Percentiles rank a stretch among this genome's conserved stretches.
Evolutionary conservation across 2,113 vertebrate genomes (phyloP).

Genomic region (Bubo blakistoni): DNA sequence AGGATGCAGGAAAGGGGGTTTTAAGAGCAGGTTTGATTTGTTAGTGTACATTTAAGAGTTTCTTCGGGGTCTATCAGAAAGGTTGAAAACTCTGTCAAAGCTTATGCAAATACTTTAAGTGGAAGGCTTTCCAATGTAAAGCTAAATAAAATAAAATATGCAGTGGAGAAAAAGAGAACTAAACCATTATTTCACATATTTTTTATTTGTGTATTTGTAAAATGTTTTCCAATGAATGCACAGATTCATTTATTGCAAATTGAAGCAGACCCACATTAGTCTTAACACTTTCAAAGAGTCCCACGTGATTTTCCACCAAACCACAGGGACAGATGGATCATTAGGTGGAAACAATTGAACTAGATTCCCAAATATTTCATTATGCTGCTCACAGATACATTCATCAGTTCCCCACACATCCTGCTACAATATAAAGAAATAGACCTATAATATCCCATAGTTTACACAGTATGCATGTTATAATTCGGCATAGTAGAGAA

Average conservation of each 20-base stretch:
- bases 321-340: background rate
- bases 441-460: no score
- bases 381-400: background rate
- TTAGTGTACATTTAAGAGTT: background rate
- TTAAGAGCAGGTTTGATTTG: background rate
- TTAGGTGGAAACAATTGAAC: background rate
- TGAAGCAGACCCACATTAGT: background rate
- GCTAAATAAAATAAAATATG: background rate
- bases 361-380: background rate
- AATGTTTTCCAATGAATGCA: background rate
- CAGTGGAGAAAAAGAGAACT: background rate
- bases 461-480: background rate
- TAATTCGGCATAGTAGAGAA: background rate
- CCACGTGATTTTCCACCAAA: background rate
- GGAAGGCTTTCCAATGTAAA: background rate
- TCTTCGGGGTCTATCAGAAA: background rate
- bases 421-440: background rate
- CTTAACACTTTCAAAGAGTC: background rate
- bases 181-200: background rate
- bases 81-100: background rate
- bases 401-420: background rate
- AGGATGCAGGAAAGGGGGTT: background rate
- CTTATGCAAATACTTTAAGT: background rate
- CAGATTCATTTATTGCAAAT: background rate
- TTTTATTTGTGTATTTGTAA: background rate